Conservation (phyloP, 2,797 vertebrate genomes). For the Syngnathus rostellatus region DNA sequence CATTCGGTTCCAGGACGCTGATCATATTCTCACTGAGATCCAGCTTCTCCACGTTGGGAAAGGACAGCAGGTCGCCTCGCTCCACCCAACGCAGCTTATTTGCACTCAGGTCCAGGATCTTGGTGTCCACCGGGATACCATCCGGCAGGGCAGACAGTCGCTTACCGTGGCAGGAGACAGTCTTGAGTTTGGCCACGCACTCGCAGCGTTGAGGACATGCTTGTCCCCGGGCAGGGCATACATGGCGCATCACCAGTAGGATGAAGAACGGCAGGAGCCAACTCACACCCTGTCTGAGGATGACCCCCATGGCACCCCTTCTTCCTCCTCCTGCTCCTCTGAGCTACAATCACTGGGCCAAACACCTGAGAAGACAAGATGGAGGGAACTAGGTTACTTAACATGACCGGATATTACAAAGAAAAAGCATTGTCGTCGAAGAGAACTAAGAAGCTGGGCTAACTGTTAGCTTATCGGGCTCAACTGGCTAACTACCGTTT, state of each 20-base stretch:
- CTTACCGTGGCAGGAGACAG: slow-evolving; percentile 81
- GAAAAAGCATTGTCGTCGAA: too few species aligned
- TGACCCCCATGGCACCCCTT: slow-evolving; percentile 67
- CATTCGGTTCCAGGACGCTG: slow-evolving; percentile 86
- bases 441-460: too few species aligned
- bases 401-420: too few species aligned
- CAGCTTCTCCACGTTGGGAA: slow-evolving; percentile 82
- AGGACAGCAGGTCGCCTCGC: slow-evolving; percentile 78
- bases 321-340: slow-evolving; percentile 25
- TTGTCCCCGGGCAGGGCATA: slow-evolving; percentile 53
- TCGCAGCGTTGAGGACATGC: slow-evolving; percentile 89
- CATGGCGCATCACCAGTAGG: slow-evolving; percentile 68
- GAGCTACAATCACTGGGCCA: slow-evolving; percentile 66
- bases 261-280: slow-evolving; percentile 69
- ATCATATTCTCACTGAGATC: slow-evolving; percentile 93
- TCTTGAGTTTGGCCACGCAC: slow-evolving; percentile 71
- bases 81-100: slow-evolving; percentile 94
- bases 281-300: slow-evolving; percentile 62
- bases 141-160: slow-evolving; percentile 83
- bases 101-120: slow-evolving; percentile 82
- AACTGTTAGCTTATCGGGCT: too few species aligned
- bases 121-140: slow-evolving; percentile 83
- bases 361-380: slow-evolving; percentile 64
- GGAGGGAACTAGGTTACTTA: slow-evolving; percentile 37
- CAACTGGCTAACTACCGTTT: too few species aligned